Evolutionary conservation across 2,888 invertebrate genomes (phyloP).

Genomic region (Parascotia fuliginaria): DNA sequence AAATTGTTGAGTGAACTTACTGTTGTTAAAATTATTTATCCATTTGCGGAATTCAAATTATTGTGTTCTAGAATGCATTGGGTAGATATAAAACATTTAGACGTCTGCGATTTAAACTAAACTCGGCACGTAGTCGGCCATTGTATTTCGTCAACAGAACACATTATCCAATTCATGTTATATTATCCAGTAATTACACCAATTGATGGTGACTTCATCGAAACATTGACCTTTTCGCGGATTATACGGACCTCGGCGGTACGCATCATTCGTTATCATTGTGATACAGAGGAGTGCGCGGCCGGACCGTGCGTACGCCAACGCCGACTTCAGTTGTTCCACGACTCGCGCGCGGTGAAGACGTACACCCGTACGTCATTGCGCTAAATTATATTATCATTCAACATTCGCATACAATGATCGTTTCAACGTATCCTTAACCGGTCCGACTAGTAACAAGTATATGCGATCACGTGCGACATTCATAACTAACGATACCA

Average conservation of each 20-base stretch:
- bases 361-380: slow-evolving; percentile 32
- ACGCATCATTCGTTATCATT: slow-evolving; percentile 47
- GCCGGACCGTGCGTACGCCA: slow-evolving; percentile 41
- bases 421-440: slow-evolving; percentile 36
- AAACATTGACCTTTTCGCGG: slow-evolving; percentile 81
- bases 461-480: slow-evolving; percentile 47
- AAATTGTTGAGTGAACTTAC: not conserved
- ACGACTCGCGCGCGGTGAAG: slow-evolving; percentile 39
- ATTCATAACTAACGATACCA: slow-evolving; percentile 37
- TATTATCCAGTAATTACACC: slow-evolving; percentile 47
- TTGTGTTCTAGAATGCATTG: not conserved
- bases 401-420: slow-evolving; percentile 28
- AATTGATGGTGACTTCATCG: slow-evolving; percentile 70
- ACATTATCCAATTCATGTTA: slow-evolving; percentile 46
- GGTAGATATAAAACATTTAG: not conserved
- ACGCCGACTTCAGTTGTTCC: slow-evolving; percentile 32
- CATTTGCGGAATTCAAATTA: not conserved
- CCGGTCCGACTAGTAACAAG: slow-evolving; percentile 51
- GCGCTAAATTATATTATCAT: slow-evolving; percentile 18
- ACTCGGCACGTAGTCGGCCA: slow-evolving; percentile 14
- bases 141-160: slow-evolving; percentile 38
- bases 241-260: slow-evolving; percentile 56
- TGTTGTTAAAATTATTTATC: not conserved
- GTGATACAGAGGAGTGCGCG: slow-evolving; percentile 42
- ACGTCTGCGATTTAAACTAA: not conserved